Conservation (phyloP, 2,113 vertebrate species). For the Raphicerus campestris region DNA sequence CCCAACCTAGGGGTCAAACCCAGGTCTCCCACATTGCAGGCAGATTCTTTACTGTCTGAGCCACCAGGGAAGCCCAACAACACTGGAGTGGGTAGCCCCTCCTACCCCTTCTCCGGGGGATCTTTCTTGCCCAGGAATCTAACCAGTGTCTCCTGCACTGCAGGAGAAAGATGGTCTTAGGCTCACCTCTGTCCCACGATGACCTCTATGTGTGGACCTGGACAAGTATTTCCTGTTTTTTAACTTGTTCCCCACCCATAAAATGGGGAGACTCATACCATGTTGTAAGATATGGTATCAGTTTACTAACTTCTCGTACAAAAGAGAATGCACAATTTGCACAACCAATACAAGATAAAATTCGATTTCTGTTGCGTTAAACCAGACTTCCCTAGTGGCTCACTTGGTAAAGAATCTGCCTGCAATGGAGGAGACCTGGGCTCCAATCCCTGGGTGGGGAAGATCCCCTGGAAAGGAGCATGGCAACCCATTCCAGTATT, state of each 20-base stretch:
- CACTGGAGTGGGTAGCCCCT: background rate
- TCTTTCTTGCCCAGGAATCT: background rate
- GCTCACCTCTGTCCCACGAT: background rate
- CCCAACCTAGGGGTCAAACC: background rate
- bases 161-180: background rate
- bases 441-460: no score
- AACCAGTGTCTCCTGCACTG: background rate
- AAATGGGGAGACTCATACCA: background rate
- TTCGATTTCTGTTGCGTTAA: background rate
- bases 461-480: background rate
- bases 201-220: background rate
- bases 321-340: background rate
- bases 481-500: background rate
- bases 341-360: background rate
- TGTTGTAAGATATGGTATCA: background rate
- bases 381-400: background rate
- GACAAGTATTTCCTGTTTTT: background rate
- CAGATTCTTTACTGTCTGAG: background rate
- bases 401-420: background rate
- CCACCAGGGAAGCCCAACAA: background rate
- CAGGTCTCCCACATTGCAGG: background rate
- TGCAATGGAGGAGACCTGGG: background rate
- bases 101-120: background rate
- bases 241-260: background rate
- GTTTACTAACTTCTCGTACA: background rate